Evolutionary conservation across 2,888 invertebrate species (phyloP).

Genomic region (Epinotia ramella): DNA sequence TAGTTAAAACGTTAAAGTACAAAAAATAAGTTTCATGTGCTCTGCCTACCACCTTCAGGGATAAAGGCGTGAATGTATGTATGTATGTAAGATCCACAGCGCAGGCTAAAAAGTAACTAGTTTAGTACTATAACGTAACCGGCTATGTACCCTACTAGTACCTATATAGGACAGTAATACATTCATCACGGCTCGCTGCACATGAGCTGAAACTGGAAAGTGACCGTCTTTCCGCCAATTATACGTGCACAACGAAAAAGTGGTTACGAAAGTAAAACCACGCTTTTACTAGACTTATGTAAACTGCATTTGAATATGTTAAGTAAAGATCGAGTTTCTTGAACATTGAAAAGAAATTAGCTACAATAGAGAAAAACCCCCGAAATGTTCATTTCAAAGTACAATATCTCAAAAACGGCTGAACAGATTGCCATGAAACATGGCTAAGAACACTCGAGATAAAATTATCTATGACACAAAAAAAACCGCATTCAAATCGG

Average conservation of each 20-base stretch:
- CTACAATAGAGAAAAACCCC: not conserved
- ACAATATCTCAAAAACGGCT: too few relatives aligned
- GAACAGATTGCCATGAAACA: too few relatives aligned
- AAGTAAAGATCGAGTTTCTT: not conserved
- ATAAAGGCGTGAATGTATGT: too few relatives aligned
- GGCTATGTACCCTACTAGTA: not conserved
- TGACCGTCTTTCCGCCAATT: slow-evolving; percentile 35
- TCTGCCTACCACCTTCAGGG: too few relatives aligned
- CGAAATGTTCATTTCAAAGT: too few relatives aligned
- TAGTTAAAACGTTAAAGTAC: too few relatives aligned
- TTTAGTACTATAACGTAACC: not conserved
- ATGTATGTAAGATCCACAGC: too few relatives aligned
- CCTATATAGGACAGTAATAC: slow-evolving; percentile 24
- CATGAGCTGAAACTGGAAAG: slow-evolving; percentile 41
- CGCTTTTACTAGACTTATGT: slow-evolving; percentile 36
- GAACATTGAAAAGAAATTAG: not conserved
- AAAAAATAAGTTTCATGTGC: too few relatives aligned
- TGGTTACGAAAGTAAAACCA: slow-evolving; percentile 32
- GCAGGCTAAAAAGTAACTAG: not conserved
- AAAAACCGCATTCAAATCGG: too few relatives aligned
- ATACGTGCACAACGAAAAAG: slow-evolving; percentile 24
- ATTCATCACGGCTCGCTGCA: slow-evolving; percentile 26
- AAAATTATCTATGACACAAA: too few relatives aligned
- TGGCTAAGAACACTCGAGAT: too few relatives aligned
- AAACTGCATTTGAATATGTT: slow-evolving; percentile 21